A percentile compares a stretch with the other conserved stretches of the same genome.
Conservation (phyloP, 2,113 vertebrate species). For the Oceanites oceanicus region DNA sequence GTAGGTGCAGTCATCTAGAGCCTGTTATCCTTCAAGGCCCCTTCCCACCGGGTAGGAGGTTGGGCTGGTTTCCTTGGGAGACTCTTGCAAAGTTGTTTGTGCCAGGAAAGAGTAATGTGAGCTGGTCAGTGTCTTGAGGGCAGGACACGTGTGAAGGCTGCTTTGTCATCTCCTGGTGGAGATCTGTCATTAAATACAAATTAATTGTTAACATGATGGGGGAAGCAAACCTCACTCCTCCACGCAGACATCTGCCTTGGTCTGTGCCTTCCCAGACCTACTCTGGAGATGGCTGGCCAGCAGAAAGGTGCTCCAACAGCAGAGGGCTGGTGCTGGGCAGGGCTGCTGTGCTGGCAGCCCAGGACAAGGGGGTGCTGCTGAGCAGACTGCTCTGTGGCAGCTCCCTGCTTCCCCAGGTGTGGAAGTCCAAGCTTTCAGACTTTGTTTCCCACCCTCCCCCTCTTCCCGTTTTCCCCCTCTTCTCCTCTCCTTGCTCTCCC, state of each 20-base stretch:
- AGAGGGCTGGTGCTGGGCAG: neutral
- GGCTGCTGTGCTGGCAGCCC: neutral
- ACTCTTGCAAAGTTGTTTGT: neutral
- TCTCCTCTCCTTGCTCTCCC: constrained; percentile 52
- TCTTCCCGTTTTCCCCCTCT: neutral
- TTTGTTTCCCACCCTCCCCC: constrained; percentile 52
- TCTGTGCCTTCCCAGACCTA: neutral
- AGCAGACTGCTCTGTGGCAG: neutral
- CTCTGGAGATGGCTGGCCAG: neutral
- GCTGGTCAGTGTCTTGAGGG: neutral
- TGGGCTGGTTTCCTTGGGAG: neutral
- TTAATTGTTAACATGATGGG: neutral
- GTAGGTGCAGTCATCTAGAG: neutral
- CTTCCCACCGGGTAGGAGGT: neutral
- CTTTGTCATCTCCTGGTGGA: neutral
- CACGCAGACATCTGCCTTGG: neutral
- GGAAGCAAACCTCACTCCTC: neutral
- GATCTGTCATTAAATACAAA: neutral
- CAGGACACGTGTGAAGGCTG: neutral
- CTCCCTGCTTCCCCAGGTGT: constrained; percentile 24
- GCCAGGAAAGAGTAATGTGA: neutral
- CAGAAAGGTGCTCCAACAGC: neutral
- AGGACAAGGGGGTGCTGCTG: neutral
- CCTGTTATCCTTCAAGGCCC: neutral
- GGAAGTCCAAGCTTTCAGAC: neutral